phyloP scores from a whole-genome alignment of 2,888 invertebrate species.

The Sicus ferrugineus region DNA sequence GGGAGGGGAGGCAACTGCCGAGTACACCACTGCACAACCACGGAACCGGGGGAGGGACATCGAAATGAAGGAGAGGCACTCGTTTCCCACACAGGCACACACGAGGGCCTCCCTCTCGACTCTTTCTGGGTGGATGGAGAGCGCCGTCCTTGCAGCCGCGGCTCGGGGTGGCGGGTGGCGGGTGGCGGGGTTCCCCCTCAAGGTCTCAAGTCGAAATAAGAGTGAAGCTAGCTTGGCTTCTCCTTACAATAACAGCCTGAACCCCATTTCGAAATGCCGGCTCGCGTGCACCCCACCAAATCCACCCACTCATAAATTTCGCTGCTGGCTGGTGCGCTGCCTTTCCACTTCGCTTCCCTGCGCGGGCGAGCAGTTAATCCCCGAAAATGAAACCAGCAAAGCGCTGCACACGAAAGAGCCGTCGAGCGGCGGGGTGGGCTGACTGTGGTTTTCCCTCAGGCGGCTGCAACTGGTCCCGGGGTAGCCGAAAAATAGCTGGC shows the following conservation, averaged over 20 bases:
- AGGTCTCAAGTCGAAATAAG: slow-evolving; percentile 20
- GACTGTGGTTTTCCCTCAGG: slow-evolving; percentile 1
- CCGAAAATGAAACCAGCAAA: slow-evolving; percentile 21
- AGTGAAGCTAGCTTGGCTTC: slow-evolving; percentile 33
- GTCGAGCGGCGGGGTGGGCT: neutral
- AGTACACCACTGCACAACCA: too few relatives aligned
- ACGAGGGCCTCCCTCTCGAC: neutral
- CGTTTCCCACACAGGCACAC: neutral
- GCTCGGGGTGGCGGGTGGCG: neutral
- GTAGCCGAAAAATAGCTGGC: slow-evolving; percentile 1
- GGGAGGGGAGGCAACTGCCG: too few relatives aligned
- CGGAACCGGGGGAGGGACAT: neutral
- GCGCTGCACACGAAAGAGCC: slow-evolving; percentile 28
- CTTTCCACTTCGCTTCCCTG: neutral
- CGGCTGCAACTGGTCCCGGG: slow-evolving; percentile 14
- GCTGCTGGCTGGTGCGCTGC: slow-evolving; percentile 7
- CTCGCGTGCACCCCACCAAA: neutral
- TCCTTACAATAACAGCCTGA: slow-evolving; percentile 31
- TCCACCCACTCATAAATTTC: slow-evolving; percentile 25
- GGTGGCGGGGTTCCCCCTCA: neutral
- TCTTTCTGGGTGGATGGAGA: neutral
- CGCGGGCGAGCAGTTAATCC: slow-evolving; percentile 24
- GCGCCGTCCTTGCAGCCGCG: too few relatives aligned
- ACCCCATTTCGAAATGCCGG: neutral
- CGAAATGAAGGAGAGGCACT: neutral